phyloP scores from a whole-genome alignment of 2,797 vertebrate species.

The Sebastes taczanowskii region DNA sequence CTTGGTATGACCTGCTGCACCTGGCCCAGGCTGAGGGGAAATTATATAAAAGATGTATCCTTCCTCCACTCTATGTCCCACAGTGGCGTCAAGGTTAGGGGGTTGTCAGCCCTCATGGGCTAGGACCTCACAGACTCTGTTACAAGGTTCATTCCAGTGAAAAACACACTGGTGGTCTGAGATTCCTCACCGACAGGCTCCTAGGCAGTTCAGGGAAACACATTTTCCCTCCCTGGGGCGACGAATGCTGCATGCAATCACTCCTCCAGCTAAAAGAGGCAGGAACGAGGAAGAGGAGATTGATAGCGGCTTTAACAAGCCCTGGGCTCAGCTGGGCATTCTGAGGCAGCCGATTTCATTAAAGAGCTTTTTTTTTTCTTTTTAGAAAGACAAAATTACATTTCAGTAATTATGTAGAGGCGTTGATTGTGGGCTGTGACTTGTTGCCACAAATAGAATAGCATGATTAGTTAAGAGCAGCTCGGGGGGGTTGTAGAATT shows the following conservation, averaged over 20 bases:
- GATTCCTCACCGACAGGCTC: slow-evolving; percentile 52
- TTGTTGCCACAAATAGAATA: slow-evolving; percentile 41
- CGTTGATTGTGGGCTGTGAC: slow-evolving; percentile 33
- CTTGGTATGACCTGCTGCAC: slow-evolving; percentile 52
- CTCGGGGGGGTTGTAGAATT: background rate
- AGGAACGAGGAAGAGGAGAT: slow-evolving; percentile 60
- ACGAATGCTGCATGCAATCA: slow-evolving; percentile 71
- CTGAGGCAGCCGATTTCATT: slow-evolving; percentile 36
- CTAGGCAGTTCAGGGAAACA: slow-evolving; percentile 48
- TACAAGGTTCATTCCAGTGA: slow-evolving; percentile 58
- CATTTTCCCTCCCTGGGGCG: slow-evolving; percentile 60
- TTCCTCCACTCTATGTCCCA: background rate
- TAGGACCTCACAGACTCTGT: slow-evolving; percentile 55
- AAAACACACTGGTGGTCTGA: slow-evolving; percentile 54
- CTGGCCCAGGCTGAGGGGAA: slow-evolving; percentile 38
- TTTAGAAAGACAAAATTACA: slow-evolving; percentile 53
- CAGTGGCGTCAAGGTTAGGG: slow-evolving; percentile 38
- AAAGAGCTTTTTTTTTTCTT: slow-evolving; percentile 24
- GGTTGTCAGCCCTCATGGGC: slow-evolving; percentile 43
- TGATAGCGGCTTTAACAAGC: slow-evolving; percentile 65
- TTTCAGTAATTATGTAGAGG: slow-evolving; percentile 44
- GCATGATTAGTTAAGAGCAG: slow-evolving; percentile 25
- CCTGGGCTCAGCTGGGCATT: slow-evolving; percentile 60
- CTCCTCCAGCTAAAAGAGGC: slow-evolving; percentile 58
- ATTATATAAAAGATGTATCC: slow-evolving; percentile 39